Base-by-base conservation (phyloP, 2,797 vertebrate genomes). In the Crenuchus spilurus region DNA sequence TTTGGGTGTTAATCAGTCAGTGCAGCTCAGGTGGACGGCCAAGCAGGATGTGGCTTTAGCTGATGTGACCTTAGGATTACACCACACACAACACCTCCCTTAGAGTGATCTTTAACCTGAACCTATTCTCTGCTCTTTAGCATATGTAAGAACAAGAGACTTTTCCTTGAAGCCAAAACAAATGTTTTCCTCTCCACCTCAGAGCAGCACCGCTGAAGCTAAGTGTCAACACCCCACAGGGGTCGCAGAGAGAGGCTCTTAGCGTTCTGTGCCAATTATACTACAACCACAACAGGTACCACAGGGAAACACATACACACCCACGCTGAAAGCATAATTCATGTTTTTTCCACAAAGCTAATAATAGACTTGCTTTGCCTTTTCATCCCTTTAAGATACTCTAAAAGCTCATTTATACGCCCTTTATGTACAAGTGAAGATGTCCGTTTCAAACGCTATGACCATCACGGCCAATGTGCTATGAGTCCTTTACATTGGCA, bases 101-200 rank as follows among this genome's bases (percentile, higher is more conserved):
- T n/a, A n/a, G n/a, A n/a, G n/a, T n/a, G n/a, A n/a, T n/a, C n/a
- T n/a, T n/a, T n/a, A n/a, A n/a, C n/a, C n/a, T n/a, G n/a, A n/a
- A n/a, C n/a, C n/a, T n/a, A n/a, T n/a, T n/a, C n/a, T n/a, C n/a
- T n/a, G n/a, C n/a, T n/a, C n/a, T n/a, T n/a, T n/a, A n/a, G n/a
- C n/a, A 14, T 35, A 30, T 51, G 31, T 39, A 85, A 87, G 86
- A 83, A 81, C 83, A 81, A 76, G 77, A 33, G 75, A 65, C 72
- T 66, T 76, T 58, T 72, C 82, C 80, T 76, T 13, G 20, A 67
- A 75, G 80, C 81, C 75, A 61, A 55, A 86, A 89, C 83, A 84
- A 84, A 89, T 85, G 86, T 80, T 79, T 78, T 77, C 82, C 74
- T 82, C 77, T 82, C 83, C 74, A 62, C 84, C 84, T 88, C 83